Evolutionary conservation across 2,113 vertebrate genomes (phyloP).

Genomic region (Glaucidium brasilianum): DNA sequence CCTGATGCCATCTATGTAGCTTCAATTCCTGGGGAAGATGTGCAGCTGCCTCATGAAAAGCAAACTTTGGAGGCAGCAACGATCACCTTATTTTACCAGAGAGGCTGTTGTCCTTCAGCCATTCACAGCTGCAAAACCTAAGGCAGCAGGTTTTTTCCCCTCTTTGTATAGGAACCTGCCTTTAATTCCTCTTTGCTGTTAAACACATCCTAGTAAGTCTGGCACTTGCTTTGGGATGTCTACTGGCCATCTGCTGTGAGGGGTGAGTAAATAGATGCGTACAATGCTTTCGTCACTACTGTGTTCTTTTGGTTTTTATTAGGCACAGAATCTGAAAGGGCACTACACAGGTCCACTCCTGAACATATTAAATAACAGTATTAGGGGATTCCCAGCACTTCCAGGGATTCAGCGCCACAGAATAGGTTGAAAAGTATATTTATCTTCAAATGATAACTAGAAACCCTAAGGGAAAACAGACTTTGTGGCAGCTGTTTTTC

Average conservation of each 20-base stretch:
- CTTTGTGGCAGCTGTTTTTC: slow-evolving; percentile 28
- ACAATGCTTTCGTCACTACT: not conserved
- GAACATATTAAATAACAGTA: not conserved
- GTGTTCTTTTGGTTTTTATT: not conserved
- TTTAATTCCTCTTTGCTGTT: not conserved
- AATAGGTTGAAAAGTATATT: slow-evolving; percentile 9
- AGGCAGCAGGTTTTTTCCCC: not conserved
- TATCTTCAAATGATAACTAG: slow-evolving; percentile 13
- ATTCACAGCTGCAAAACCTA: not conserved
- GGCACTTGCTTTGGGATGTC: not conserved
- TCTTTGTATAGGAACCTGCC: not conserved
- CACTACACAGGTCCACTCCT: not conserved
- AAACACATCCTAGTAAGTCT: not conserved
- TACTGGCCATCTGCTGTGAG: not conserved
- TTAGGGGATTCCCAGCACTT: not conserved
- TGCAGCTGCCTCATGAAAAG: not conserved
- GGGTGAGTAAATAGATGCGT: not conserved
- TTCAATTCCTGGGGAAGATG: not conserved
- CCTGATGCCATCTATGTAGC: not conserved
- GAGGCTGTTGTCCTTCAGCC: not conserved
- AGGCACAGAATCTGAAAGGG: not conserved
- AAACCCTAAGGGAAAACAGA: slow-evolving; percentile 16
- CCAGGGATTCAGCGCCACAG: not conserved
- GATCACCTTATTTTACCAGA: not conserved
- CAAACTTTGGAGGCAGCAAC: not conserved